Evolutionary conservation across 2,797 vertebrate species (phyloP), one percentile per base, ranked within the genome.

Genomic region (Ambastaia sidthimunki): DNA sequence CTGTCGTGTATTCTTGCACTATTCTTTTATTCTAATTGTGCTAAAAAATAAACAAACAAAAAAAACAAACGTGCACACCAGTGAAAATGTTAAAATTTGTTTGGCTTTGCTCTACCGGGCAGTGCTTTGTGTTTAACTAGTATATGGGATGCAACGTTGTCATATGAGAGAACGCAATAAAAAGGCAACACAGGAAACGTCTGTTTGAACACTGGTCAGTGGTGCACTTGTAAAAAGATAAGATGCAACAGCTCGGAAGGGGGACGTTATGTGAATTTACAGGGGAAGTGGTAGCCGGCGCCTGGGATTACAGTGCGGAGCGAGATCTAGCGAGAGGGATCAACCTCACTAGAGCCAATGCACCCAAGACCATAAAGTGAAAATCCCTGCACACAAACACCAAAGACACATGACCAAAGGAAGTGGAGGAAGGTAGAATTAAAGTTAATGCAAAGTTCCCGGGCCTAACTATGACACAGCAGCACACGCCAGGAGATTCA

Each of bases 401-500:
- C 76, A 71, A 66, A 79, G 19, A 78, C 71, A 80, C 66, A 72
- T 70, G 83, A 83, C 85, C 90, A 89, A 79, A 87, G 87, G 90
- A 90, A 90, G 85, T 80, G 44, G 68, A 85, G 54, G 77, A 81
- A 82, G 80, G 81, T 86, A 85, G 80, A 83, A 91, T 90, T 89
- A 91, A 93, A 94, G 91, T 87, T 89, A 91, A 89, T 89, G 88
- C 83, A 75, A 84, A 92, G 88, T 89, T 85, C 87, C 82, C 91
- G 86, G 85, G 89, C 90, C 89, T 91, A 91, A 92, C 91, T 88
- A 89, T 78, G 88, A 93, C 93, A 92, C 88, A 91, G 92, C 90
- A 91, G 93, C 92, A 89, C 91, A 94, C 88, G 89, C 89, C 85
- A 84, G 88, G 86, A 87, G 91, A 96, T 95, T 93, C 93, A 94